Base-by-base conservation (phyloP, 2,113 vertebrate genomes). In the Macrotis lagotis region DNA sequence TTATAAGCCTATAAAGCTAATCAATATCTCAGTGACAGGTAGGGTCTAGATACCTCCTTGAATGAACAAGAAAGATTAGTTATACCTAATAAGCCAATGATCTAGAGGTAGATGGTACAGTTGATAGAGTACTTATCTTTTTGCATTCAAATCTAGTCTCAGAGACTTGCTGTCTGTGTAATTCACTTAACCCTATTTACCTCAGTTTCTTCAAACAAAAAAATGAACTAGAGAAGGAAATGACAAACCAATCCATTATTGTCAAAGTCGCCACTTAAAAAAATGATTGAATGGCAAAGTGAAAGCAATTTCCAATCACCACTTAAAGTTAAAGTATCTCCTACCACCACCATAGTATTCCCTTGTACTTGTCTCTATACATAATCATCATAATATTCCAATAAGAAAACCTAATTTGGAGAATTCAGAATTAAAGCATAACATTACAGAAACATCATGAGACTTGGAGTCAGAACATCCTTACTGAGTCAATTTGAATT, bases 11-110 rank as follows among this genome's bases (percentile, higher is more conserved):
- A 48, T 52, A n/a, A 47, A 91, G 91, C 8, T 37, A 95, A 94
- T 94, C 28, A 74, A 31, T 91, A 88, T 91, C 92, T 94, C 31
- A 52, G 8, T 90, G 74, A 59, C 31, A 74, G 59, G 93, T 96
- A 91, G 94, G 91, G 4, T 93, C 55, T 95, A 93, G 47, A 89
- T n/a, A 93, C 19, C 24, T 96, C 95, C 47, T 91, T 93, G 88
- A 93, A 96, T 91, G 28, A 0, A 47, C 8, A 89, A 4, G 50
- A 44, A 96, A 2, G 90, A 96, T 97, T 94, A 94, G 52, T 91
- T 94, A 24, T 95, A 28, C 91, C 94, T 37, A 96, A 52, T 93
- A 90, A 25, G 19, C 50, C 14, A 66, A 66, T 44, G 94, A 44
- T 91, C 50, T 90, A 95, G 91, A 92, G 74, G 10, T 92, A 92